Percentiles rank a stretch among this genome's conserved stretches.
phyloP scores from a whole-genome alignment of 2,113 vertebrate species.

The Channa maculata region DNA sequence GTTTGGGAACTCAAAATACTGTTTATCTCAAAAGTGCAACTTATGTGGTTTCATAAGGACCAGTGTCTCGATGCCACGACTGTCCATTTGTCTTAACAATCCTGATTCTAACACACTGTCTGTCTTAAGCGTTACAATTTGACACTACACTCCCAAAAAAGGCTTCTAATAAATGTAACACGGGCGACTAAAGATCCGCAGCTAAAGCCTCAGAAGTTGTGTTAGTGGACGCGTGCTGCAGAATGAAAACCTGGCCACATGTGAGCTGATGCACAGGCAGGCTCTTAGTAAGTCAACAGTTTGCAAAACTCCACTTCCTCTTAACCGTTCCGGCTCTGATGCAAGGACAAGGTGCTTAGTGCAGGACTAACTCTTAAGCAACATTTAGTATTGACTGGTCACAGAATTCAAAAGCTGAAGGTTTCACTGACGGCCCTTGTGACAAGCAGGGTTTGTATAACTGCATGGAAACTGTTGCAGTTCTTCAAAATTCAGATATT shows the following conservation, averaged over 20 bases:
- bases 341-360: background rate
- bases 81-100: background rate
- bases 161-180: background rate
- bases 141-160: too few species aligned
- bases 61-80: background rate
- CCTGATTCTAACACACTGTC: too few species aligned
- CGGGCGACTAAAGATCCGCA: conserved; percentile 1
- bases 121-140: background rate
- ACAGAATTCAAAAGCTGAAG: background rate
- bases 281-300: conserved; percentile 67
- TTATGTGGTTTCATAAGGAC: background rate
- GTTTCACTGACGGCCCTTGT: too few species aligned
- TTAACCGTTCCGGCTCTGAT: conserved; percentile 66
- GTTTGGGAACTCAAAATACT: background rate
- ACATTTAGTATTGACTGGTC: background rate
- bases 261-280: conserved; percentile 50
- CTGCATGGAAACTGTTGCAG: too few species aligned
- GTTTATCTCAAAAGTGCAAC: background rate
- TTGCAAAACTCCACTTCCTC: conserved; percentile 75
- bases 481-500: background rate
- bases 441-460: too few species aligned
- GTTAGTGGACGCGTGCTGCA: background rate
- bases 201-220: background rate
- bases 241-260: background rate
- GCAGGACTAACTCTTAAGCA: background rate